Percentiles rank a stretch among this genome's conserved stretches.
phyloP scores from a whole-genome alignment of 1,140 invertebrate species.

The Wiebesia pumilae region DNA sequence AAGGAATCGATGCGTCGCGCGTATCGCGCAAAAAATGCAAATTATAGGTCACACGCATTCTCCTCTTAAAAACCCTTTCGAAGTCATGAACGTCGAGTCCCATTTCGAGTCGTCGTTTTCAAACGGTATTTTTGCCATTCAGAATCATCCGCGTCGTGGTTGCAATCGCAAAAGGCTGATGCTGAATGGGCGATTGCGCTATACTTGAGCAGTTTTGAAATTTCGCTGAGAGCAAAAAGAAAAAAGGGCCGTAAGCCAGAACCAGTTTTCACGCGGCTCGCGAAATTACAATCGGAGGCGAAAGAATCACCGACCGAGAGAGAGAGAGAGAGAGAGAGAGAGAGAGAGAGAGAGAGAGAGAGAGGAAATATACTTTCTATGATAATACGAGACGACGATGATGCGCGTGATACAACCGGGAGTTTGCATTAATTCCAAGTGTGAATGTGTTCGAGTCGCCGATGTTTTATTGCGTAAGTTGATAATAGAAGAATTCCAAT shows the following conservation, averaged over 20 bases:
- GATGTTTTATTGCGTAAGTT: too few relatives aligned
- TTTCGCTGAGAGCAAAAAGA: background rate
- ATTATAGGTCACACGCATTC: background rate
- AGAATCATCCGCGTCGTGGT: background rate
- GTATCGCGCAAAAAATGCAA: background rate
- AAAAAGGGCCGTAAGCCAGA: background rate
- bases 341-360: background rate
- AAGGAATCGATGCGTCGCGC: background rate
- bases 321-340: background rate
- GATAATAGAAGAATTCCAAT: too few relatives aligned
- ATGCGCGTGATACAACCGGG: background rate
- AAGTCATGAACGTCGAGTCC: background rate
- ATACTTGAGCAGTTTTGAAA: background rate
- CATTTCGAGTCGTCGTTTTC: background rate
- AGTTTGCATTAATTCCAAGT: background rate
- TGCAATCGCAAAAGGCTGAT: background rate
- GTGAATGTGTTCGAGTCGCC: too few relatives aligned
- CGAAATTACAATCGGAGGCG: background rate
- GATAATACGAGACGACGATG: background rate
- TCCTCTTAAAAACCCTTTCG: background rate
- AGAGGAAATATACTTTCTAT: background rate
- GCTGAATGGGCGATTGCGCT: background rate
- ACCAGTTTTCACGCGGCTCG: constrained; percentile 18
- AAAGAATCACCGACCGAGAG: background rate
- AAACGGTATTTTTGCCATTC: background rate